Evolutionary conservation across 2,797 vertebrate genomes (phyloP), one percentile per base, ranked within the genome.

Genomic region (Natrix natrix): DNA sequence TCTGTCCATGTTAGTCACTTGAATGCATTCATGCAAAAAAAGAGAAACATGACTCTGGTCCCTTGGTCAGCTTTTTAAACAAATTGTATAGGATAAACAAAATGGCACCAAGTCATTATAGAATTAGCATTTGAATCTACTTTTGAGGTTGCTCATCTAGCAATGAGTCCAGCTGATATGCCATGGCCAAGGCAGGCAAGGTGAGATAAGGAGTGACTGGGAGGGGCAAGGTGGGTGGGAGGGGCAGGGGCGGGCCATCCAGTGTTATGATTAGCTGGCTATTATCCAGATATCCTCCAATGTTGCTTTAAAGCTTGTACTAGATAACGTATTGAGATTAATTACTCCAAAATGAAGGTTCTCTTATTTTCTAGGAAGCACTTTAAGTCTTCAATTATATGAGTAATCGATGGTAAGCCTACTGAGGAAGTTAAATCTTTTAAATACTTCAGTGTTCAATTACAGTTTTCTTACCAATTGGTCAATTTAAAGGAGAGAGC

Each of bases 1-100:
- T 92, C 26, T 92, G 78, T 56, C n/a, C 6, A 60, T 88, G 90
- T 86, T 69, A 69, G 43, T 86, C 10, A 24, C 32, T 93, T 92
- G 5, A 59, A 57, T 0, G 0, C 66, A 13, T 83, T 93, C 74
- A 56, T 8, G 12, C 69, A 37, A 56, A 2, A 52, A 43, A 5
- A 57, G 7, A 56, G 54, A 61, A 63, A 14, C n/a, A 17, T 87
- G n/a, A 8, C 0, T 5, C 17, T 59, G 37, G 37, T 26, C 8
- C 74, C 54, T 60, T 56, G 32, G 61, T 87, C 48, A 28, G 48
- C 4, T 69, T 86, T 32, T 61, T 91, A 89, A 91, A 6, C 3
- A 24, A 61, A 83, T 37, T 1, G 28, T 5, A 59, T 5, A 63
- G 83, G 48, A 66, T 60, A 37, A 88, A 56, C 83, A 92, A 66